Base-by-base conservation (phyloP, 1,140 invertebrate species). In the Pseudomyrmex pallidus region DNA sequence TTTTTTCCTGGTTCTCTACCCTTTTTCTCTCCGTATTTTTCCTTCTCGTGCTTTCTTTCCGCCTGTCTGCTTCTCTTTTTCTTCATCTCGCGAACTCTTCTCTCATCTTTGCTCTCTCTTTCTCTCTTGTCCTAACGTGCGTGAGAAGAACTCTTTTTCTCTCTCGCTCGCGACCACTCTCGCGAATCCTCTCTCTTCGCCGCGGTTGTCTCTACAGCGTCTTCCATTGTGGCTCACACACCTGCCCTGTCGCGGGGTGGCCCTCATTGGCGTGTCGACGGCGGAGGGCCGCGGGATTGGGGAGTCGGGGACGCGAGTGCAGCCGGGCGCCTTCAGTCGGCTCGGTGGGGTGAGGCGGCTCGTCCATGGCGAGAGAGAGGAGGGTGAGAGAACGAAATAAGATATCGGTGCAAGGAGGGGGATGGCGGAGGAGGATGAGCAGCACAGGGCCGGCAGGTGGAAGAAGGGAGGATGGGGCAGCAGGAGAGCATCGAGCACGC, bases 201-300 rank as follows among this genome's bases (percentile, higher is more conserved):
- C 54, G 22, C 44, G 66, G 25, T 74, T 67, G 70, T 87, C 87
- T 84, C 87, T 83, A 77, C 88, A 89, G 87, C 87, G 90, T 91
- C 91, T 91, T 93, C 90, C 91, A 92, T 91, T 89, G 90, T 92
- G 87, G 85, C 89, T 87, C 87, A 87, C 86, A 90, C 90, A 91
- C 91, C 91, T 91, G 91, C 89, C 88, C 84, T 91, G 88, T 88
- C 82, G 67, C 70, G 83, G 86, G 82, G 85, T 89, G 85, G 88
- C 85, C 90, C 86, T 91, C 89, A 89, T 91, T 89, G 85, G 87
- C 89, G 87, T 88, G 82, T 88, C 90, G 87, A 90, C 84, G 86
- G 57, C 66, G 91, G 86, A 88, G 85, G 86, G 85, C 83, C 64
- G 73, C 25, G 70, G 78, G 74, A 67, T 70, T 64, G 20, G 44